Percentiles rank a stretch among this genome's conserved stretches.
These are phyloP conservation scores for Selenia dentaria DNA, from an alignment of 2,888 invertebrate genomes.

Conservation along the genomic window DNA sequence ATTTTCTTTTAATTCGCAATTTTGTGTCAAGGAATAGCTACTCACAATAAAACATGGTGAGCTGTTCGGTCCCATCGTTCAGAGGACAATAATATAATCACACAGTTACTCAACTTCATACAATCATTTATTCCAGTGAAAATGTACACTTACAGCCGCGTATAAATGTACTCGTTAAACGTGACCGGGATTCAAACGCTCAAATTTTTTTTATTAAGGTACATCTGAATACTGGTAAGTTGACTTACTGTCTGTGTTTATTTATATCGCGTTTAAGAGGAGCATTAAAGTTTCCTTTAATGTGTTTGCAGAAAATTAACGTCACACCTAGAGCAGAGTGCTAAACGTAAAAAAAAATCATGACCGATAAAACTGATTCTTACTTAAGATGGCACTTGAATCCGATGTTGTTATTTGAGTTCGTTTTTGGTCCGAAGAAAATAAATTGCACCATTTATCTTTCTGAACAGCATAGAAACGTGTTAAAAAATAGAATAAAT, in stretches of 20 bases:
- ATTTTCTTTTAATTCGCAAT: slow-evolving; percentile 68
- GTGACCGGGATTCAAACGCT: too few species aligned
- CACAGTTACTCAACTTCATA: slow-evolving; percentile 11
- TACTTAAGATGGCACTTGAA: slow-evolving; percentile 47
- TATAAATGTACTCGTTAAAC: too few species aligned
- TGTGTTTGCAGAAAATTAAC: slow-evolving; percentile 62
- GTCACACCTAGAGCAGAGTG: slow-evolving; percentile 54
- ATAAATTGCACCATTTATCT: slow-evolving; percentile 16
- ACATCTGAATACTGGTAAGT: slow-evolving; percentile 6
- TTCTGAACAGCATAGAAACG: not conserved
- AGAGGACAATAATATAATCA: slow-evolving; percentile 4
- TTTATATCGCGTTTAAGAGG: slow-evolving; percentile 19
- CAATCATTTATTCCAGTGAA: too few species aligned
- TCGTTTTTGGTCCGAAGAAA: slow-evolving; percentile 21
- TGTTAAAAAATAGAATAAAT: slow-evolving; percentile 7
- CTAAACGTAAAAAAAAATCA: slow-evolving; percentile 53
- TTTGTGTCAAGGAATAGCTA: slow-evolving; percentile 58
- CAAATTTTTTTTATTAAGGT: too few species aligned
- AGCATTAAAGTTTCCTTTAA: slow-evolving; percentile 61
- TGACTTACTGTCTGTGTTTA: slow-evolving; percentile 11
- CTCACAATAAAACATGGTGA: slow-evolving; percentile 61
- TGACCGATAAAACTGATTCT: slow-evolving; percentile 49
- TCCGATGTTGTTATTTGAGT: slow-evolving; percentile 29
- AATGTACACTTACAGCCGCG: too few species aligned
- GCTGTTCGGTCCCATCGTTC: slow-evolving; percentile 52